Evolutionary conservation across 2,797 vertebrate species (phyloP).

Genomic region (Artibeus lituratus): DNA sequence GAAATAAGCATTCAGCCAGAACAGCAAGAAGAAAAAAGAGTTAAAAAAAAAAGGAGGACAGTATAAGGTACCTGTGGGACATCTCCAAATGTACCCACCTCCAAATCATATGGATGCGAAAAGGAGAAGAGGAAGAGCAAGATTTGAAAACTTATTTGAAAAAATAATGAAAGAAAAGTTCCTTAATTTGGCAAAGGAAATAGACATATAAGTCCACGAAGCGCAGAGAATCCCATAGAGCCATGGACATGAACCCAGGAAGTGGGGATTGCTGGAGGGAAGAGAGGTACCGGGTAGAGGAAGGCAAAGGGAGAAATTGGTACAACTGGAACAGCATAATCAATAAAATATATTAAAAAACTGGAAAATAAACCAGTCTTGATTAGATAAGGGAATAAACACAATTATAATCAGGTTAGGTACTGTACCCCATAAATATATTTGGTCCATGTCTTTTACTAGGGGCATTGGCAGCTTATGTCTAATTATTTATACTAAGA

Average conservation of each 20-base stretch:
- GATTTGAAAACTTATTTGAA: not conserved
- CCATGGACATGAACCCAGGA: not conserved
- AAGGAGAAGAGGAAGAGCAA: not conserved
- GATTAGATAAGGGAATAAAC: slow-evolving; percentile 57
- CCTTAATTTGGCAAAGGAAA: not conserved
- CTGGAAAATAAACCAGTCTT: slow-evolving; percentile 10
- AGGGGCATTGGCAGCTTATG: not conserved
- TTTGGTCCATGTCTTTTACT: slow-evolving; percentile 61
- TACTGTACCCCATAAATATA: slow-evolving; percentile 59
- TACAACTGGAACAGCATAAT: not conserved
- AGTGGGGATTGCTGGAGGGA: not conserved
- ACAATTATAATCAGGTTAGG: slow-evolving; percentile 57
- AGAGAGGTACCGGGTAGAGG: no score
- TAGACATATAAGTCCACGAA: not conserved
- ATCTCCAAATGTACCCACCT: not conserved
- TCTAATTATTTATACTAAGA: slow-evolving; percentile 65
- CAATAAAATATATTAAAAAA: not conserved
- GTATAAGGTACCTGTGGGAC: not conserved
- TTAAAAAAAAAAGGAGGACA: not conserved
- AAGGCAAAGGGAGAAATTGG: not conserved
- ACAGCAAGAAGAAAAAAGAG: not conserved
- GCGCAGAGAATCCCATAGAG: not conserved
- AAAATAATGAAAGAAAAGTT: not conserved
- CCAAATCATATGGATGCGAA: not conserved
- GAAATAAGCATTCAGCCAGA: not conserved